Conservation (phyloP, 2,113 vertebrate species). For the Ictidomys tridecemlineatus region DNA sequence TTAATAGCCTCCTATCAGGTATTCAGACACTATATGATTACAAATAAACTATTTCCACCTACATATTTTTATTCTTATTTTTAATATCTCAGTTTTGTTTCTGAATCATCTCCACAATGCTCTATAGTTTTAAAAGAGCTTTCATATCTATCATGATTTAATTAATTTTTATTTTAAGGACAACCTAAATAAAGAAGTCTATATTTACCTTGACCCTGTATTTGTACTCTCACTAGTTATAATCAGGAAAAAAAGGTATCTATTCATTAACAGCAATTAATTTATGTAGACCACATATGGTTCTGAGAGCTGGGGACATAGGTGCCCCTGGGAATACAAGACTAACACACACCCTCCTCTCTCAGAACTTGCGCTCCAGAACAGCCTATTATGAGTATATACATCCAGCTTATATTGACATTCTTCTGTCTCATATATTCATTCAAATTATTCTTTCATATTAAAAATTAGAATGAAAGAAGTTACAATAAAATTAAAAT, state of each 20-base stretch:
- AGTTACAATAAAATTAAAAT: constrained; percentile 29
- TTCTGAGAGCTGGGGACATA: background rate
- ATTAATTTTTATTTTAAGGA: constrained; percentile 52
- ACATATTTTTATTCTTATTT: background rate
- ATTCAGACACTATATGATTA: background rate
- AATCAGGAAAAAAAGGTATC: background rate
- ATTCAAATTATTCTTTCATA: background rate
- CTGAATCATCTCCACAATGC: background rate
- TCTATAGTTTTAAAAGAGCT: background rate
- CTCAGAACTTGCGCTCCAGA: background rate
- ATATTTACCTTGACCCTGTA: background rate
- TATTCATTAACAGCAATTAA: constrained; percentile 29
- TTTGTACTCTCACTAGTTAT: background rate
- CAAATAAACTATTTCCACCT: background rate
- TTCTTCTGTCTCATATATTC: background rate
- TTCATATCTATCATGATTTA: constrained; percentile 26
- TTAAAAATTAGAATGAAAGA: background rate
- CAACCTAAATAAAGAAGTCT: background rate
- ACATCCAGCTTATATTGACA: background rate
- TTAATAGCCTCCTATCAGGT: background rate
- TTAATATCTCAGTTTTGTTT: background rate
- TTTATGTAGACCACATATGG: background rate
- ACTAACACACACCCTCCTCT: background rate
- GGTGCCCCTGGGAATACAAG: background rate
- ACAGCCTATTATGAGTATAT: background rate